Conservation (phyloP, 2,113 vertebrate genomes). For the Acrocephalus arundinaceus region DNA sequence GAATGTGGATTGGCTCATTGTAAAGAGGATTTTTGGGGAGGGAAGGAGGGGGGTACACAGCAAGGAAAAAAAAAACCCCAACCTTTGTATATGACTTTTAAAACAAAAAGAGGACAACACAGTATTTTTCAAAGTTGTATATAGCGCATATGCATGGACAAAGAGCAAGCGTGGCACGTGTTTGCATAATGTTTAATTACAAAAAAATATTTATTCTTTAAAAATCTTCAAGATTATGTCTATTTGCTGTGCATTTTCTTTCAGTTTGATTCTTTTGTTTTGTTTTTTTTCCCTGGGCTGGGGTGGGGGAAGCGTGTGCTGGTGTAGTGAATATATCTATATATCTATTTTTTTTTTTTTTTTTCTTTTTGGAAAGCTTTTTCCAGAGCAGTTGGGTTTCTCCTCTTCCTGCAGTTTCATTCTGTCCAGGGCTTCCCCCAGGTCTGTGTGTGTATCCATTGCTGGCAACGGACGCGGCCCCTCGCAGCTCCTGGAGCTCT, state of each 20-base stretch:
- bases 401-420: slow-evolving; percentile 39
- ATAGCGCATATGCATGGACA: slow-evolving; percentile 99
- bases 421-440: neutral
- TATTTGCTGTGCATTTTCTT: slow-evolving; percentile 91
- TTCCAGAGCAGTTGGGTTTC: slow-evolving; percentile 29
- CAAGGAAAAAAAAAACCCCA: slow-evolving; percentile 54
- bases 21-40: slow-evolving; percentile 71
- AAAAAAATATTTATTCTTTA: slow-evolving; percentile 99
- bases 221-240: slow-evolving; percentile 90
- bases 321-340: slow-evolving; percentile 34
- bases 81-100: slow-evolving; percentile 88
- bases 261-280: slow-evolving; percentile 69
- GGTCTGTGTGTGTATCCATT: slow-evolving; percentile 46
- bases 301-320: slow-evolving; percentile 68
- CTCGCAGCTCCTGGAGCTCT: slow-evolving; percentile 5
- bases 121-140: slow-evolving; percentile 99
- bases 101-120: slow-evolving; percentile 86
- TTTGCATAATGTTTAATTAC: slow-evolving; percentile 99
- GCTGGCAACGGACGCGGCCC: slow-evolving; percentile 24
- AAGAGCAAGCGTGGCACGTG: slow-evolving; percentile 97
- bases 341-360: neutral
- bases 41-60: slow-evolving; percentile 50
- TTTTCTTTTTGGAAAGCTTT: slow-evolving; percentile 38
- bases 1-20: slow-evolving; percentile 84
- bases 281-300: slow-evolving; percentile 44